phyloP scores from a whole-genome alignment of 2,797 vertebrate genomes.

The Tympanoctomys barrerae region DNA sequence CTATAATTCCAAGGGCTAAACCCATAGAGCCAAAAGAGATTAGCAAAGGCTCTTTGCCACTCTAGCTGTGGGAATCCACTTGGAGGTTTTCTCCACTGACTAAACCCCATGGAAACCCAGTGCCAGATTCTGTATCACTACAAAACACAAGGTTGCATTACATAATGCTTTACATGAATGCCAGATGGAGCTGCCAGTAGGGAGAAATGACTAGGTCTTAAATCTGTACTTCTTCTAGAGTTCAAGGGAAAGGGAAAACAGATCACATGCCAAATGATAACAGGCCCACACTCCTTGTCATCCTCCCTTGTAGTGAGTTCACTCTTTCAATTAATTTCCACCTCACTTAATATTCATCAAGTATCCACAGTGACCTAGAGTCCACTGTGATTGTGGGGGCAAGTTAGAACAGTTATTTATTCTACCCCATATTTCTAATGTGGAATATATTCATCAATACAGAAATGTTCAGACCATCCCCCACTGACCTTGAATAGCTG shows the following conservation, averaged over 20 bases:
- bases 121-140: constrained; percentile 63
- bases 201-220: constrained; percentile 69
- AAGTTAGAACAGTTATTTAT: constrained; percentile 69
- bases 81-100: constrained; percentile 69
- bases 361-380: constrained; percentile 45
- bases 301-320: constrained; percentile 65
- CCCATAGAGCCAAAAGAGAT: constrained; percentile 68
- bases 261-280: constrained; percentile 59
- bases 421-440: constrained; percentile 60
- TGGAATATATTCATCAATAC: constrained; percentile 70
- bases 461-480: constrained; percentile 64
- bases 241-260: constrained; percentile 67
- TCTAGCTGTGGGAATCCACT: constrained; percentile 68
- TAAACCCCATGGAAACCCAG: constrained; percentile 63
- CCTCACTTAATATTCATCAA: constrained; percentile 77
- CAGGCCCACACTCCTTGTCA: constrained; percentile 55
- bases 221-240: constrained; percentile 61
- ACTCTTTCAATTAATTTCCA: constrained; percentile 71
- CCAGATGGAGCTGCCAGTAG: constrained; percentile 76
- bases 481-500: constrained; percentile 67
- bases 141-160: constrained; percentile 67
- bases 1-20: constrained; percentile 79
- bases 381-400: neutral
- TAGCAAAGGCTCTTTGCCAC: constrained; percentile 76
- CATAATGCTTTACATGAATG: constrained; percentile 66